Conservation (phyloP, 2,113 vertebrate species). For the Alligator sinensis region DNA sequence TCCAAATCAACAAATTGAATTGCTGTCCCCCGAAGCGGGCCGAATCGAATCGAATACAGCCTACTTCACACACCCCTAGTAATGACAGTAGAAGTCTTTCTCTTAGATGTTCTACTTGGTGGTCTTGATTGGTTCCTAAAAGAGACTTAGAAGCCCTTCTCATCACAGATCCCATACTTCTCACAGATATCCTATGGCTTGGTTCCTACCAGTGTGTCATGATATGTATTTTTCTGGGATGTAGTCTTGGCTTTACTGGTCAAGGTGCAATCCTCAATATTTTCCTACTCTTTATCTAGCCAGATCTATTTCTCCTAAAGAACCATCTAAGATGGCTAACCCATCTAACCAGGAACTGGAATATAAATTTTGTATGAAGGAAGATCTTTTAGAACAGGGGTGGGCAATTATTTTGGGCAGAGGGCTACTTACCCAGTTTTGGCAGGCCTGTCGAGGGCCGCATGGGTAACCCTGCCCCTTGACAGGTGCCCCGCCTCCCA, state of each 20-base stretch:
- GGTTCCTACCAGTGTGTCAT: not conserved
- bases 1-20: no score
- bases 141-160: not conserved
- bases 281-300: not conserved
- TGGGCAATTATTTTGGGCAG: no score
- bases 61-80: not conserved
- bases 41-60: no score
- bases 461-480: no score
- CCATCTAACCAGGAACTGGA: not conserved
- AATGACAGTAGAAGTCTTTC: not conserved
- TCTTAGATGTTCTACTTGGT: not conserved
- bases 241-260: not conserved
- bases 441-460: no score
- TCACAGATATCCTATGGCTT: not conserved
- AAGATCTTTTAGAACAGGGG: not conserved
- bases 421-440: no score
- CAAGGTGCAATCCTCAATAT: not conserved
- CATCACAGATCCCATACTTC: not conserved
- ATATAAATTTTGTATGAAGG: not conserved
- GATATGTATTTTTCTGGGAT: not conserved
- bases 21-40: no score
- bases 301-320: not conserved
- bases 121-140: not conserved
- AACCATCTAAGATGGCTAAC: not conserved
- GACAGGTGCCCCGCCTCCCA: not conserved